Evolutionary conservation across 2,113 vertebrate genomes (phyloP).

Genomic region (Desmodus rotundus): DNA sequence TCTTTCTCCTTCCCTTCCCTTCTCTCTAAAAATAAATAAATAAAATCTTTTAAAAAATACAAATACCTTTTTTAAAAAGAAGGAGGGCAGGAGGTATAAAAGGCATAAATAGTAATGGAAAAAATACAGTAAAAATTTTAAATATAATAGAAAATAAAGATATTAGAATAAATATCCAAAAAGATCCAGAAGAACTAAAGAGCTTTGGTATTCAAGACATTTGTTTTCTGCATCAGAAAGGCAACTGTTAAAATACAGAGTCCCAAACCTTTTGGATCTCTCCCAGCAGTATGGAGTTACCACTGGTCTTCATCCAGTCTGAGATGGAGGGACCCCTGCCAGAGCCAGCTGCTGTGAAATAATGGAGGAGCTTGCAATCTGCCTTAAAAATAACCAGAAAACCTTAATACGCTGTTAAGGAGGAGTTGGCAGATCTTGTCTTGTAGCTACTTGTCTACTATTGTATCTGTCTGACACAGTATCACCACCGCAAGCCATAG

Average conservation of each 20-base stretch:
- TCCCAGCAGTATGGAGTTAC: slow-evolving; percentile 83
- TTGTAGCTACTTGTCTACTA: neutral
- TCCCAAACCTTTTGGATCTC: slow-evolving; percentile 86
- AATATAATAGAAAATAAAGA: slow-evolving; percentile 77
- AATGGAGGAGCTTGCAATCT: slow-evolving; percentile 84
- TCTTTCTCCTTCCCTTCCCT: too few relatives aligned
- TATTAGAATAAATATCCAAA: slow-evolving; percentile 87
- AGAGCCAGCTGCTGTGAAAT: slow-evolving; percentile 85
- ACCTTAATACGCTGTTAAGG: slow-evolving; percentile 65
- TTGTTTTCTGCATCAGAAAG: slow-evolving; percentile 90
- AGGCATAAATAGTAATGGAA: too few relatives aligned
- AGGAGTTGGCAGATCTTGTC: neutral
- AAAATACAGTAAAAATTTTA: too few relatives aligned
- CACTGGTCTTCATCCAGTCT: slow-evolving; percentile 87
- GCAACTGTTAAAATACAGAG: slow-evolving; percentile 88
- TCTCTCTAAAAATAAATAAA: too few relatives aligned
- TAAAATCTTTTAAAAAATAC: too few relatives aligned
- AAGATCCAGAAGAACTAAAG: slow-evolving; percentile 89
- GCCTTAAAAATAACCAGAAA: slow-evolving; percentile 78
- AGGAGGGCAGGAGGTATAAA: too few relatives aligned
- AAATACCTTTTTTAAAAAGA: too few relatives aligned
- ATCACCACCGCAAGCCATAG: too few relatives aligned
- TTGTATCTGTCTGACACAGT: neutral
- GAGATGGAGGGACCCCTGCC: slow-evolving; percentile 85
- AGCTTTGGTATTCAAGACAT: slow-evolving; percentile 86